Base-by-base conservation (phyloP, 2,888 invertebrate species). In the Alloscopus bannaensis region DNA sequence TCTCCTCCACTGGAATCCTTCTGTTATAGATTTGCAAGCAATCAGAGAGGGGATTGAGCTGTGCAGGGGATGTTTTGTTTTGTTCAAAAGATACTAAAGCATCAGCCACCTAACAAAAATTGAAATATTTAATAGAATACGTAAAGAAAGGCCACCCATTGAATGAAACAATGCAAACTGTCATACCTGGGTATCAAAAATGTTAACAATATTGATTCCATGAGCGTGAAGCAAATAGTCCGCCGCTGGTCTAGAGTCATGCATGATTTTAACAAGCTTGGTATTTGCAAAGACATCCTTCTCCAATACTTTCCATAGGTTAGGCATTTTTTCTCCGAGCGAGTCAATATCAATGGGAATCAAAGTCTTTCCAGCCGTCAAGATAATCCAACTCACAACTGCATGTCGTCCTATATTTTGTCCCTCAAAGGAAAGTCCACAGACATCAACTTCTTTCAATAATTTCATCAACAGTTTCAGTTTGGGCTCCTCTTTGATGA, bases 131-230 rank as follows among this genome's bases (percentile, higher is more conserved):
- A 22, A 62, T 26, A 64, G 22, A 8, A 73, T 55, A 29, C 16
- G 59, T 52, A 18, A 18, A 24, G 40, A 59, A 22, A 57, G 45
- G 24, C 16, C 4, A 26, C 16, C 28, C n/a, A 50, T 50, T 20
- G 28, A 20, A 60, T 52, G 18, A 6, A 66, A 2, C 4, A 22
- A 26, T 55, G 40, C n/a, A 6, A 50, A 55, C 13, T 20, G n/a
- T 16, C 28, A 89, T 86, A 91, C 92, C 91, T 92, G 90, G 81
- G 91, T 92, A 87, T 92, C 92, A 89, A 92, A 92, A 45, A 92
- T 89, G 84, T 91, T 91, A 75, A 88, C 87, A 66, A 92, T 87
- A 84, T 89, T 89, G 13, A 91, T 89, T 87, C 89, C 88, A 87
- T 91, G 91, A 85, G 91, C 90, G 86, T 92, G 91, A 87, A 89